Percentiles rank a stretch among this genome's conserved stretches.
Conservation (phyloP, 2,797 vertebrate genomes). For the Odontamblyopus rebecca region DNA sequence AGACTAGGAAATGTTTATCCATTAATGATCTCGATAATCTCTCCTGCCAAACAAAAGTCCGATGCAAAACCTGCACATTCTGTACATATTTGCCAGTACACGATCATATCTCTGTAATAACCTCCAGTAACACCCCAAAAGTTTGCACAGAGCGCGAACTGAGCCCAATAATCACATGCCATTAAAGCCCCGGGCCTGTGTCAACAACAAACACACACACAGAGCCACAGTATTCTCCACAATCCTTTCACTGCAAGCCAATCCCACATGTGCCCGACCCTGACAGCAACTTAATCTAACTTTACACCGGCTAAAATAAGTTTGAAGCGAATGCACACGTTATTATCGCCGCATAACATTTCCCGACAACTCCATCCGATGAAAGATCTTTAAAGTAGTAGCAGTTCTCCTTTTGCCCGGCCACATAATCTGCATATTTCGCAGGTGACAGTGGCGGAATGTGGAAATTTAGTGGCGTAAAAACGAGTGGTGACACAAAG, state of each 20-base stretch:
- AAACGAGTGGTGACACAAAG: background rate
- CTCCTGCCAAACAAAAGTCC: background rate
- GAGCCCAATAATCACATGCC: background rate
- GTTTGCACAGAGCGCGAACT: slow-evolving; percentile 1
- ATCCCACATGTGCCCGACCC: background rate
- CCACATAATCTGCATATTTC: background rate
- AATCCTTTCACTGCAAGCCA: background rate
- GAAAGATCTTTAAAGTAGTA: background rate
- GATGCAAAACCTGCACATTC: background rate
- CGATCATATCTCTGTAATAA: background rate
- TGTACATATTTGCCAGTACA: background rate
- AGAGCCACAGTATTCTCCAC: background rate
- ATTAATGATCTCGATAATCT: background rate
- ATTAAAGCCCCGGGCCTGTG: slow-evolving; percentile 3
- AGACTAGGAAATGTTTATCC: too few relatives aligned
- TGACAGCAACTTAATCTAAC: background rate
- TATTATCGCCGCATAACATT: background rate
- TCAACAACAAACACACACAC: slow-evolving; percentile 29
- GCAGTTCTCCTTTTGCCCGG: background rate
- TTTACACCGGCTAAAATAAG: background rate
- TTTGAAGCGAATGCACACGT: background rate
- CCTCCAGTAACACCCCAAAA: background rate
- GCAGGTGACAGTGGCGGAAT: background rate
- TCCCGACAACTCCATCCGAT: background rate
- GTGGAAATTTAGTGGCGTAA: background rate